These are phyloP conservation scores for Nymphalis urticae DNA, from an alignment of 2,888 invertebrate species.

Conservation along the genomic window DNA sequence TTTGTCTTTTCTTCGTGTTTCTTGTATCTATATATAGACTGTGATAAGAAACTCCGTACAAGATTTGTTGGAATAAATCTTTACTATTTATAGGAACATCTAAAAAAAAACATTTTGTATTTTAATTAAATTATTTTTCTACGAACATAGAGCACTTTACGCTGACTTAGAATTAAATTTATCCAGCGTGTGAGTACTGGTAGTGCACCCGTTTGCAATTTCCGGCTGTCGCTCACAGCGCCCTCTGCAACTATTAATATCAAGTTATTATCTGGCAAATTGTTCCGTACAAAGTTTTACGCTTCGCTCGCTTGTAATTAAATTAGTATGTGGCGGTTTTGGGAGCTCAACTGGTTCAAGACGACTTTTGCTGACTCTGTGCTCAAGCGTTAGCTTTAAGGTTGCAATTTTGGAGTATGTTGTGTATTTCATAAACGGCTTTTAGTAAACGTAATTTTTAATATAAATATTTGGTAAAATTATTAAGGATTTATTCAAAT, in stretches of 20 bases:
- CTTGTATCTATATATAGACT: no score
- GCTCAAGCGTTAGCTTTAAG: not conserved
- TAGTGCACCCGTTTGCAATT: constrained; percentile 51
- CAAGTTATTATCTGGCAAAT: constrained; percentile 41
- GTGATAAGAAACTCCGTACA: no score
- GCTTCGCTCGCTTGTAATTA: constrained; percentile 13
- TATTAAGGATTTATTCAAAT: no score
- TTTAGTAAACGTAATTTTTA: not conserved
- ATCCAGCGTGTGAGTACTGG: constrained; percentile 37
- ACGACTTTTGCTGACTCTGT: constrained; percentile 3
- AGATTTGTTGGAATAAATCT: no score
- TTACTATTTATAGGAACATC: no score
- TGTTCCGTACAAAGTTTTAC: constrained; percentile 26
- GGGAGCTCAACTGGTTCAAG: not conserved
- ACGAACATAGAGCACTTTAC: not conserved
- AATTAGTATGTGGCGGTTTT: constrained; percentile 12
- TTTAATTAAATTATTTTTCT: constrained; percentile 7
- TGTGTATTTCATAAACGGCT: not conserved
- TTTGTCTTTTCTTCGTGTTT: no score
- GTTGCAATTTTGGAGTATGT: not conserved
- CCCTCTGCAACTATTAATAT: constrained; percentile 47
- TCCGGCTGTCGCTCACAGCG: constrained; percentile 59
- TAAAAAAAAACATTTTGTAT: not conserved
- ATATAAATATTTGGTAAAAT: no score
- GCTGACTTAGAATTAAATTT: constrained; percentile 30